These are phyloP conservation scores for Drosophila eohydei DNA, from an alignment of 2,888 invertebrate species.

Conservation along the genomic window DNA sequence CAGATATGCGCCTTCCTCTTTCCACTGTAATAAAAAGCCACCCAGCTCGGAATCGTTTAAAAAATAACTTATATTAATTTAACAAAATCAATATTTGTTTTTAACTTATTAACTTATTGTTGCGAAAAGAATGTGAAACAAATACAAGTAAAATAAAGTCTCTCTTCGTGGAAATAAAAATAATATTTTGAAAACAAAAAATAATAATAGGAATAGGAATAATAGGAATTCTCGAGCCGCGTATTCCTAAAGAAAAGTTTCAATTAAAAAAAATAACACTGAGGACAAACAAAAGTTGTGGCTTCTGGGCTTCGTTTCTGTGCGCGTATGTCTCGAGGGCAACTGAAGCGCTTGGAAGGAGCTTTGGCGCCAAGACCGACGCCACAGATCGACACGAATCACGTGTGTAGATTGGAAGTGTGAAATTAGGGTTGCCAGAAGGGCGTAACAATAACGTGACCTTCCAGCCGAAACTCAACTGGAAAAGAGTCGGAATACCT, in stretches of 20 bases:
- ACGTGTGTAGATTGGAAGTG: conserved; percentile 59
- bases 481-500: conserved; percentile 21
- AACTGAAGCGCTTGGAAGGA: conserved; percentile 46
- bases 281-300: conserved; percentile 62
- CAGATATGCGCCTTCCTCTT: neutral
- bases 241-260: conserved; percentile 23
- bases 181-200: conserved; percentile 45
- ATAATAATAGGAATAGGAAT: conserved; percentile 4
- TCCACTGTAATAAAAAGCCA: conserved; percentile 8
- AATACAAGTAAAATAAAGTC: conserved; percentile 41
- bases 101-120: conserved; percentile 56
- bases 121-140: conserved; percentile 40
- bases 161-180: conserved; percentile 50
- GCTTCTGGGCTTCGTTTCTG: conserved; percentile 41
- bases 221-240: conserved; percentile 20
- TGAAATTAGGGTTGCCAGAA: conserved; percentile 44
- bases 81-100: conserved; percentile 51
- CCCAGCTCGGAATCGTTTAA: conserved; percentile 16
- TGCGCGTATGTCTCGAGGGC: conserved; percentile 38
- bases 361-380: conserved; percentile 58
- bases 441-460: conserved; percentile 29
- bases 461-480: conserved; percentile 27
- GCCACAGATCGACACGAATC: conserved; percentile 1
- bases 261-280: conserved; percentile 51
- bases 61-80: conserved; percentile 8